Base-by-base conservation (phyloP, 1,140 invertebrate species). In the Aphaenogaster ashmeadi region DNA sequence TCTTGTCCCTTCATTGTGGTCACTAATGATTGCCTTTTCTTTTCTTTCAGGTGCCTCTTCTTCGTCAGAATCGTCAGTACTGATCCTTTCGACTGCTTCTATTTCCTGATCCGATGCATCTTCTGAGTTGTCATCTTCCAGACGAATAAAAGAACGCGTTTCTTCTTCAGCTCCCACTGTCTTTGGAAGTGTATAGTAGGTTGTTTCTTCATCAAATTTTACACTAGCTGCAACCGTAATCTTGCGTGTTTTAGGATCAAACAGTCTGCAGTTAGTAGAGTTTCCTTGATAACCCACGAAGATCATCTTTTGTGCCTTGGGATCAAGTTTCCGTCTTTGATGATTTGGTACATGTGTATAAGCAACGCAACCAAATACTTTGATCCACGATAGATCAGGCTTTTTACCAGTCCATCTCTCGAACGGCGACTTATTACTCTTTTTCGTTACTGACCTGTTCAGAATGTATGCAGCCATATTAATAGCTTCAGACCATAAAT, bases 401-500 rank as follows among this genome's bases (percentile, higher is more conserved):
- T 47, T 71, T 6, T 50, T 47, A 15, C 21, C 41, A 3, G 11
- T 27, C 41, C 41, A 71, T 33, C 21, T 71, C 2, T 71, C 21
- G 4, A 50, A 15, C 0, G 13, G 21, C 33, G 41, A 71, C 8
- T 71, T 71, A 15, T 50, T 71, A 15, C 11, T 71, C 6, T 71
- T 71, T n/a, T 11, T 71, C 1, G 67, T 71, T 27, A 7, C 41
- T 15, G 21, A 69, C 4, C 67, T 71, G 8, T 71, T 71, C 3
- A 71, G 11, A 8, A 44, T 69, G n/a, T 67, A 67, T 44, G 9
- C 38, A 3, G 66, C 66, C n/a, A 69, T 69, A 0, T 69, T 69
- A 11, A 15, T 13, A 33, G 58, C 66, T 69, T 69, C 66, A 0
- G 38, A 69, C 66, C n/a, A 69, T 4, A 69, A 27, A 44, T 69